Evolutionary conservation across 1,140 invertebrate genomes (phyloP), one percentile per base, ranked within the genome.

Genomic region (Pararge aegeria): DNA sequence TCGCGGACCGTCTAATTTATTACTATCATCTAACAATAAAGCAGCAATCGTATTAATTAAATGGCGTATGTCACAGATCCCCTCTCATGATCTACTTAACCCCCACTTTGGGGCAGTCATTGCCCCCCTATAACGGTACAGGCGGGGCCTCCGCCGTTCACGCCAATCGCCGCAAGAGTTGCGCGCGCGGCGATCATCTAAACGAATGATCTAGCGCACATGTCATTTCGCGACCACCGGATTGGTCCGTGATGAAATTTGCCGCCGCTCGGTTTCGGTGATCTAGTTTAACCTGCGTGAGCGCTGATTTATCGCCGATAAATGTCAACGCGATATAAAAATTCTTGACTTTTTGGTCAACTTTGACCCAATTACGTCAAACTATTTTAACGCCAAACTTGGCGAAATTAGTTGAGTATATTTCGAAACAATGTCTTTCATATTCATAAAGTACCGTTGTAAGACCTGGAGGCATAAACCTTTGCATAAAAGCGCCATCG

Each of bases 121-220:
- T 80, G 75, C 75, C 83, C 83, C 83, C 73, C 73, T 80, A 70
- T 86, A 88, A 86, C 85, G 83, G 83, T 87, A 82, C 83, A 87
- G 85, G 85, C 85, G 83, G 72, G 78, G 85, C 79, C 63, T 79
- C 57, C 52, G 65, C 55, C 49, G 50, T 52, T 64, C 63, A 85
- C 82, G 75, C 85, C 85, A 86, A 88, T 88, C 77, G 75, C 68
- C 58, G 75, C 66, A 58, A 70, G 55, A 72, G 73, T 61, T 56
- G 74, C 70, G 67, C 75, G 61, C 68, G 67, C 81, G 68, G 64
- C 69, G 71, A 67, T 79, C 61, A 81, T 81, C 79, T 84, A 85
- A 84, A 68, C 80, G 79, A 83, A 81, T 83, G 74, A 88, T 84
- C 85, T 87, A 88, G 82, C 79, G 67, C 55, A 66, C 76, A 69